Base-by-base conservation (phyloP, 2,797 vertebrate genomes). In the Salarias fasciatus region DNA sequence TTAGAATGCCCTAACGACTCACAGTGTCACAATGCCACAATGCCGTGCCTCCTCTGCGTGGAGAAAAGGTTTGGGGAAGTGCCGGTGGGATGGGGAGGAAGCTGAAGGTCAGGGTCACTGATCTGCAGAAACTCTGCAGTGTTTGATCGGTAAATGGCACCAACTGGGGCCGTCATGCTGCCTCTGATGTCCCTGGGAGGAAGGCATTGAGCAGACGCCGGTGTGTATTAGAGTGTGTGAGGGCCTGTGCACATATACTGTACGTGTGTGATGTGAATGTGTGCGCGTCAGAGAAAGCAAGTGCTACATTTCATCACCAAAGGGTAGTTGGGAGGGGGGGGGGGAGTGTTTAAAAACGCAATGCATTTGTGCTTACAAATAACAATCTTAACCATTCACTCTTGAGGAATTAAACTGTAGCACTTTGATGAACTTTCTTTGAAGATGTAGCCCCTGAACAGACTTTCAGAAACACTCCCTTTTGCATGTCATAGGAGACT, bases 131-230 rank as follows among this genome's bases (percentile, higher is more conserved):
- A 84, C 69, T 76, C 80, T 69, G 53, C 63, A 51, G 63, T 85
- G 83, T 89, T 88, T 91, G 83, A 88, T 87, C 84, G 85, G 84
- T 85, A 88, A 91, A 90, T 86, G 87, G 69, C 81, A 86, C 69
- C 82, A 77, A 88, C 77, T 79, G 63, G 42, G 70, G 58, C 70
- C 72, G 69, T 65, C 53, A 64, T 77, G 74, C 49, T 63, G 43
- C 67, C 75, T 85, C 73, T 86, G 77, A 89, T 85, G 79, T 84
- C 75, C 63, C 71, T 69, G 57, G 60, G 64, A 56, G 66, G 72
- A 58, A 69, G 49, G 50, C 77, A 71, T 48, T 65, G 65, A 70
- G 61, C 45, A 65, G 54, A 72, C 59, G 55, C 46, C 68, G 18
- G 53, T 63, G 69, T 83, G 67, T 64, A 68, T 57, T 4, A 47